Percentiles rank a stretch among this genome's conserved stretches.
Conservation (phyloP, 2,888 invertebrate species). For the Poecilus cupreus region DNA sequence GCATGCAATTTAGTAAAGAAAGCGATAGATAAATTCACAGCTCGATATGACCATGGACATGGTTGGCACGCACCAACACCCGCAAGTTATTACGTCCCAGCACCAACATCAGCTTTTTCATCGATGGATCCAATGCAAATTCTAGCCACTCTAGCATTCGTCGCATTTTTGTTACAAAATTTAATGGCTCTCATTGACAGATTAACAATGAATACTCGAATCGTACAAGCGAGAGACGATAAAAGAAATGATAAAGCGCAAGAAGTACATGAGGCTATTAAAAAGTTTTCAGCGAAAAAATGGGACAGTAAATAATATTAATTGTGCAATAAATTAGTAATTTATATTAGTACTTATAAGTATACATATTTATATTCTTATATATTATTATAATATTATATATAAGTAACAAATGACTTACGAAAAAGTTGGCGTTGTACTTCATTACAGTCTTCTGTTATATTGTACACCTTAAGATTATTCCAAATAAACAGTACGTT, state of each 20-base stretch:
- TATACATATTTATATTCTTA: not conserved
- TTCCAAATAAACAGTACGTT: not conserved
- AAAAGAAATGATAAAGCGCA: conserved; percentile 21
- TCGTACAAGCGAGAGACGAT: conserved; percentile 40
- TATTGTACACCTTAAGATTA: not conserved
- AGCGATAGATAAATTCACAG: conserved; percentile 47
- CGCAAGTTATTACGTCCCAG: conserved; percentile 32
- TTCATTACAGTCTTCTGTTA: not conserved
- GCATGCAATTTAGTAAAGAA: conserved; percentile 43
- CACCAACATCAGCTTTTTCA: not conserved
- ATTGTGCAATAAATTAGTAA: not conserved
- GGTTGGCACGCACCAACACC: not conserved
- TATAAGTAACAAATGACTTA: not conserved
- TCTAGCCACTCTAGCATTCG: conserved; percentile 42
- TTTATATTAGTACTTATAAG: conserved; percentile 14
- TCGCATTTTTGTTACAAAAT: conserved; percentile 45
- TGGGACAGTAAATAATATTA: conserved; percentile 19
- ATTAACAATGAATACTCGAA: conserved; percentile 40
- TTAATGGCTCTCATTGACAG: conserved; percentile 47
- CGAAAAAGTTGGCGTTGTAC: not conserved
- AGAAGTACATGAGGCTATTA: conserved; percentile 39
- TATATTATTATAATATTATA: not conserved
- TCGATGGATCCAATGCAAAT: conserved; percentile 50
- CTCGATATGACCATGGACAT: conserved; percentile 37
- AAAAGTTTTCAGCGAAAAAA: conserved; percentile 41